Evolutionary conservation across 1,140 invertebrate species (phyloP), one percentile per base, ranked within the genome.

Genomic region (Neodiprion virginianus): DNA sequence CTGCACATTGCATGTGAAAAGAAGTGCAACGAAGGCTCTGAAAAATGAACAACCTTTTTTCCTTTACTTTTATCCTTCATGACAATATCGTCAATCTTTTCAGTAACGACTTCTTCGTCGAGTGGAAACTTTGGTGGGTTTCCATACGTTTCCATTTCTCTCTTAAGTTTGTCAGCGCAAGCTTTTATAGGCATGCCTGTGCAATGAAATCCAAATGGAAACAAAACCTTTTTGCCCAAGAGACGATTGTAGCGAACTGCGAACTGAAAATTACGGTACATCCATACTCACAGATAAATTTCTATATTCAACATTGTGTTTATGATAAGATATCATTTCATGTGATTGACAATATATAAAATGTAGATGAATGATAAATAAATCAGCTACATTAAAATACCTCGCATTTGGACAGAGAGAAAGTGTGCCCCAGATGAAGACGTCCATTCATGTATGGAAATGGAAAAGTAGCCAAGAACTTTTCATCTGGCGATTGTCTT

Each of bases 371-470:
- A 17, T 68, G 76, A 48, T 76, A 17, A 21, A 23, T 47, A 53
- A 40, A 66, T 69, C 28, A 1, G 1, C 28, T 40, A 40, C 28
- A 40, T 40, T 3, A 40, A 40, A 71, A 74, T 89, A 93, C 92
- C 84, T 99, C 98, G 88, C 96, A 97, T 91, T 99, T 99, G 61
- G 97, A 98, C 48, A 99, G 84, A 14, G 97, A 96, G 90, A 99
- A 99, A 8, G 97, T 97, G 86, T 99, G 99, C 0, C 99, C 99
- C 69, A 99, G 89, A 92, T 99, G 99, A 72, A 99, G 91, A 67
- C 95, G 91, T 47, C 99, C 99, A 93, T 99, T 99, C 98, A 99
- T 99, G 82, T 99, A 99, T 0, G 98, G 98, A 91, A 95, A 99
- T 5, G 98, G 98, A 91, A 99, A 99, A 9, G 97, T 99, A 12